A percentile compares a stretch with the other conserved stretches of the same genome.
Evolutionary conservation across 2,113 vertebrate genomes (phyloP).

Genomic region (Cottus gobio): DNA sequence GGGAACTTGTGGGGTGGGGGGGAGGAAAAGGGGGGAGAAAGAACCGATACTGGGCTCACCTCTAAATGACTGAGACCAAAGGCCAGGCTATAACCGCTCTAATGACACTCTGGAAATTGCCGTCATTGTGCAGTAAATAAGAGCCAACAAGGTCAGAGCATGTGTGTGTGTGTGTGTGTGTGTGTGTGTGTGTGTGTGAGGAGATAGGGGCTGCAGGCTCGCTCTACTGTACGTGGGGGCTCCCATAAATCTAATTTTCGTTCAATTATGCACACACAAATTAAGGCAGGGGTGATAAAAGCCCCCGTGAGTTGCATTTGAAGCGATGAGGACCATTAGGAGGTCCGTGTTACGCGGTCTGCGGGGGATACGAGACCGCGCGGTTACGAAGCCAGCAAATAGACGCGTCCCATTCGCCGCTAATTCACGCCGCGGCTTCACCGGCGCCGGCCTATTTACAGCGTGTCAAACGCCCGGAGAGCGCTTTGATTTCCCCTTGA

Average conservation of each 20-base stretch:
- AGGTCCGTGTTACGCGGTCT: constrained; percentile 51
- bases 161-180: constrained; percentile 14
- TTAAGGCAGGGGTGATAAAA: constrained; percentile 67
- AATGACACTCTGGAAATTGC: constrained; percentile 70
- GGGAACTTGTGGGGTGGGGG: not conserved
- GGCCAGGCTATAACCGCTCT: constrained; percentile 56
- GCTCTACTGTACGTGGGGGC: constrained; percentile 28
- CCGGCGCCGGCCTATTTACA: constrained; percentile 58
- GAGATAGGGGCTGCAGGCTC: constrained; percentile 32
- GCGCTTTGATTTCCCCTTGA: constrained; percentile 63
- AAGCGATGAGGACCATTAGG: constrained; percentile 62
- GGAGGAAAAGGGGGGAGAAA: not conserved
- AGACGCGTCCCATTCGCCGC: constrained; percentile 68
- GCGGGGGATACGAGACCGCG: constrained; percentile 51
- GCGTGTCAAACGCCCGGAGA: constrained; percentile 66
- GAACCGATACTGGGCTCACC: constrained; percentile 56
- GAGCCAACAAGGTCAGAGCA: constrained; percentile 63
- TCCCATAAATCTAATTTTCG: constrained; percentile 66
- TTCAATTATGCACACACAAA: constrained; percentile 77
- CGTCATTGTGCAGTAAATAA: constrained; percentile 74
- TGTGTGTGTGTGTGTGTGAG: constrained; percentile 12
- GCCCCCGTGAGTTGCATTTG: constrained; percentile 50
- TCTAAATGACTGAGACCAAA: constrained; percentile 69
- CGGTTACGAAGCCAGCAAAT: constrained; percentile 65
- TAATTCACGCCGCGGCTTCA: constrained; percentile 40